Conservation (phyloP, 2,797 vertebrate species). For the Malacoraja senta region DNA sequence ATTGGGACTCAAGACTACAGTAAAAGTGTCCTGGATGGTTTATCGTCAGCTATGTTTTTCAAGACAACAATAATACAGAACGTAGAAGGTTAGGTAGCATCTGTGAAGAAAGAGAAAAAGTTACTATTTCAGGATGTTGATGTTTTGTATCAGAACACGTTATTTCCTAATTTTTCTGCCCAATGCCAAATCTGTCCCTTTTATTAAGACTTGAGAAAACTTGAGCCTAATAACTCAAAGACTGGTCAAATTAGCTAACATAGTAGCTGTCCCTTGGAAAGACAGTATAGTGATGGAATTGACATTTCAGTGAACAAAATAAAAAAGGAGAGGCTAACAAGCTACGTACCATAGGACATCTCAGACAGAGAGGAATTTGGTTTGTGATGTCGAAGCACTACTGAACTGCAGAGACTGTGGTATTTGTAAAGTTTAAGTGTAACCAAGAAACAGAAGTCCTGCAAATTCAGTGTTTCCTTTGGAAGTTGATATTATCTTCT, state of each 20-base stretch:
- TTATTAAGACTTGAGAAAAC: background rate
- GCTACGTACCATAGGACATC: background rate
- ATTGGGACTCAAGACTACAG: too few relatives aligned
- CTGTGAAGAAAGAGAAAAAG: too few relatives aligned
- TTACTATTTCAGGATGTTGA: too few relatives aligned
- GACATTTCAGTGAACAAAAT: background rate
- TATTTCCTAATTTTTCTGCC: background rate
- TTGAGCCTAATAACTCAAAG: too few relatives aligned
- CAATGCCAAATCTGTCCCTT: background rate
- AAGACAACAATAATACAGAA: background rate
- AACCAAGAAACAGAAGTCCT: background rate
- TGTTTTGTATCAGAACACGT: background rate
- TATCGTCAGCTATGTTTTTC: background rate
- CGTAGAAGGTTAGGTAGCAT: too few relatives aligned
- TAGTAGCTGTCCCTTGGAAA: background rate
- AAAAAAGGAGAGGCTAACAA: background rate
- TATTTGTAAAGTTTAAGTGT: background rate
- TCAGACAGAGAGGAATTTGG: background rate
- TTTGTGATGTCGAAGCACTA: background rate
- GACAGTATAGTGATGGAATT: background rate
- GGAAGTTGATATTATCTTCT: conserved; percentile 42
- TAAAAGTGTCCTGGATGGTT: too few relatives aligned
- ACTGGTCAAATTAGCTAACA: background rate
- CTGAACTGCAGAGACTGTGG: background rate
- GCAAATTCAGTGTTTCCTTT: background rate